These are phyloP conservation scores for Spongilla lacustris DNA, from an alignment of 37 sponge, comb jelly and placozoan genomes.

Conservation along the genomic window DNA sequence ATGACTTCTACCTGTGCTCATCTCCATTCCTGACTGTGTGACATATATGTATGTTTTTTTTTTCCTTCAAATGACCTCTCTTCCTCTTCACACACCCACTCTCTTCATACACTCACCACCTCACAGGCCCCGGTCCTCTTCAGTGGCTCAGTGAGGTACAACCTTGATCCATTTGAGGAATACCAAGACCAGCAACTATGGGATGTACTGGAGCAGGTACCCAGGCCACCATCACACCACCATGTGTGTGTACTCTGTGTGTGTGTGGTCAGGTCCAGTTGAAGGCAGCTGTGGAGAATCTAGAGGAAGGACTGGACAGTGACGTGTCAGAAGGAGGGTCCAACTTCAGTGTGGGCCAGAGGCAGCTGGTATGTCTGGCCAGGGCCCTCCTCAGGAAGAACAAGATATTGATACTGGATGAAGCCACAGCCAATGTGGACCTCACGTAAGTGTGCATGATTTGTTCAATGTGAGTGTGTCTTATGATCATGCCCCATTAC, in stretches of 20 bases:
- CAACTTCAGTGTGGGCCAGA: conserved; percentile 90
- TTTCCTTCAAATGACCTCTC: too few species aligned
- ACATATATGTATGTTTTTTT: too few species aligned
- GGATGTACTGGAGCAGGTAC: conserved; percentile 77
- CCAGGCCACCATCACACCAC: too few species aligned
- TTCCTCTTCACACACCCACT: too few species aligned
- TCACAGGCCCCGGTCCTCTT: conserved; percentile 86
- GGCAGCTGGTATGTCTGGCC: conserved; percentile 87
- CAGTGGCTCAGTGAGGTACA: conserved; percentile 86
- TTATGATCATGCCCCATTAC: too few species aligned
- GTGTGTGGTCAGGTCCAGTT: conserved; percentile 60
- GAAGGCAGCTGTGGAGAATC: conserved; percentile 53
- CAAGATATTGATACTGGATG: conserved; percentile 83
- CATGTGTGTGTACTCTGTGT: too few species aligned
- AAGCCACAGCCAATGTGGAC: conserved; percentile 91
- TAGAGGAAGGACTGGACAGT: conserved; percentile 62
- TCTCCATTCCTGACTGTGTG: too few species aligned
- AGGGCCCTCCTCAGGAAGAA: conserved; percentile 80
- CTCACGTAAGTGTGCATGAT: conserved; percentile 46
- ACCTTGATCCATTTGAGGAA: conserved; percentile 88
- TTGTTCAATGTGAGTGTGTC: too few species aligned
- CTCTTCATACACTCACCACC: too few species aligned
- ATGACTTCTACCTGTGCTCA: too few species aligned
- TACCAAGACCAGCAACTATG: conserved; percentile 77
- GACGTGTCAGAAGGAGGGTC: conserved; percentile 74